A percentile compares a stretch with the other conserved stretches of the same genome.
phyloP scores from a whole-genome alignment of 2,797 vertebrate species.

The Notamacropus eugenii region DNA sequence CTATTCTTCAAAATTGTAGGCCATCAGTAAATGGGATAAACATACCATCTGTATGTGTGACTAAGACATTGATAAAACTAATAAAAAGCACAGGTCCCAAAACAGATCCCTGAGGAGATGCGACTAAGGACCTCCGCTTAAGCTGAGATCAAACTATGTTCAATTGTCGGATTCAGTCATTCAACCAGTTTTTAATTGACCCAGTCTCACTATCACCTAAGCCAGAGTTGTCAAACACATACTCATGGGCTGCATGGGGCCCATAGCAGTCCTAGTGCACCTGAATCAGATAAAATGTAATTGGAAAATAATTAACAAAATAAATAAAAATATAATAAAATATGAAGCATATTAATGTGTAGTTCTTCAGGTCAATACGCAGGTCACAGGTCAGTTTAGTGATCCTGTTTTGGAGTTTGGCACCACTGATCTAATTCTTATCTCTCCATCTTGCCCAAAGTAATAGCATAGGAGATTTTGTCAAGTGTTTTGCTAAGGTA shows the following conservation, averaged over 20 bases:
- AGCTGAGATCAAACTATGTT: background rate
- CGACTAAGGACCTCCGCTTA: background rate
- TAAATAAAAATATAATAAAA: background rate
- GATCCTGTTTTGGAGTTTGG: background rate
- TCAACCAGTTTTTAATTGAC: background rate
- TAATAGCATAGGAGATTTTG: background rate
- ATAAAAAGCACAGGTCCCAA: background rate
- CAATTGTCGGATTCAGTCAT: background rate
- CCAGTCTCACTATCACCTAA: background rate
- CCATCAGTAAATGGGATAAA: background rate
- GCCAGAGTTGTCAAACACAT: background rate
- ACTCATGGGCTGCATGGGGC: background rate
- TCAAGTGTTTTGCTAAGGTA: background rate
- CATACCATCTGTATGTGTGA: background rate
- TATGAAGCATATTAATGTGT: background rate
- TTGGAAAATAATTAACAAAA: background rate
- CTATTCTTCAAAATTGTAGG: background rate
- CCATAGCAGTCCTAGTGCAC: background rate
- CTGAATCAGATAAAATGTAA: background rate
- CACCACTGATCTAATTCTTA: background rate
- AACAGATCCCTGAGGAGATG: background rate
- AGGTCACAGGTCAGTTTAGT: background rate
- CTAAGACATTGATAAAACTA: background rate
- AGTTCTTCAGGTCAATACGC: background rate
- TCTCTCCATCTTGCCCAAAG: background rate